phyloP scores from a whole-genome alignment of 1,140 invertebrate genomes.

The Lucilia sericata region DNA sequence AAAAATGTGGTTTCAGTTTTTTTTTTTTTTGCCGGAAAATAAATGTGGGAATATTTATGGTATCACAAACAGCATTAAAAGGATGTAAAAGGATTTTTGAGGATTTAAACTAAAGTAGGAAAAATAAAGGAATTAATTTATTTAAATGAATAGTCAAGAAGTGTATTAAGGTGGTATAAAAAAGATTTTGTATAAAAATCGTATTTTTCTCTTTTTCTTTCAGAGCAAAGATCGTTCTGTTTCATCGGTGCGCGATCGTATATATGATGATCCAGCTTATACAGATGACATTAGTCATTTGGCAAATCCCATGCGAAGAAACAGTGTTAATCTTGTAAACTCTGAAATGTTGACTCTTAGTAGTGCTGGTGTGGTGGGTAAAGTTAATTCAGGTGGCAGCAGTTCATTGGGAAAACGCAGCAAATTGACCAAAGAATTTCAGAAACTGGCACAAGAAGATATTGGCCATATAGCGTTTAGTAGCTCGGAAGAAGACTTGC shows the following conservation, averaged over 20 bases:
- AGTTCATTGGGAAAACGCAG: constrained; percentile 59
- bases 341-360: constrained; percentile 49
- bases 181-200: not conserved
- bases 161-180: no score
- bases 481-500: constrained; percentile 36
- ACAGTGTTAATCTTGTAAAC: constrained; percentile 59
- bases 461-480: constrained; percentile 5
- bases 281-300: constrained; percentile 67
- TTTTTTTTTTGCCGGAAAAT: no score
- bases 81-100: no score
- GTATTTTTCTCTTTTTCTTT: constrained; percentile 32
- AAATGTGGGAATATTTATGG: no score
- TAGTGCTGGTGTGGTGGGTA: constrained; percentile 11
- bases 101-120: no score
- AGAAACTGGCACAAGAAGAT: constrained; percentile 51
- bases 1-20: no score
- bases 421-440: constrained; percentile 60
- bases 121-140: not conserved
- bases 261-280: constrained; percentile 66
- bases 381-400: constrained; percentile 38
- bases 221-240: constrained; percentile 62
- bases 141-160: not conserved
- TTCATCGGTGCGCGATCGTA: constrained; percentile 60
- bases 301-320: constrained; percentile 64
- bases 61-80: no score